Conservation (phyloP, 2,113 vertebrate genomes). For the Orycteropus afer region DNA sequence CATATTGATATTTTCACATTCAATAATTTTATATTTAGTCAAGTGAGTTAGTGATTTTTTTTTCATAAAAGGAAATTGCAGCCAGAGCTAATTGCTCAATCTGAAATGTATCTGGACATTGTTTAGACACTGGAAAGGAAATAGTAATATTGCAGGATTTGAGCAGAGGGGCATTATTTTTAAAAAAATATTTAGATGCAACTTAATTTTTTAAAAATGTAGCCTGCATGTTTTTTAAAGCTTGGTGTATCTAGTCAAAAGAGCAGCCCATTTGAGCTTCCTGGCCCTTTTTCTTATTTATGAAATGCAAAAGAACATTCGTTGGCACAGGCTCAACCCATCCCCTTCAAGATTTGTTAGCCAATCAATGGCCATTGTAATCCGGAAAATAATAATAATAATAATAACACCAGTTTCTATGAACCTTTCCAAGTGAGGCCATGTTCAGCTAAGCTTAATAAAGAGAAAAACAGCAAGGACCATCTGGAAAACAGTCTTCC, state of each 20-base stretch:
- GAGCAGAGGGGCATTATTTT: conserved; percentile 52
- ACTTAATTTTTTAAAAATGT: conserved; percentile 53
- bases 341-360: conserved; percentile 68
- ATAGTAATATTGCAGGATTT: conserved; percentile 39
- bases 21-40: conserved; percentile 70
- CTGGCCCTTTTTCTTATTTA: conserved; percentile 57
- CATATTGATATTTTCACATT: conserved; percentile 64
- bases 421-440: conserved; percentile 81
- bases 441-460: conserved; percentile 82
- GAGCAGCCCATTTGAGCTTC: conserved; percentile 31
- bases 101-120: conserved; percentile 73
- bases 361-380: conserved; percentile 70
- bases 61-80: conserved; percentile 69
- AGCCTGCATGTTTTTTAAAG: background rate
- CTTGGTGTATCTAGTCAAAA: background rate
- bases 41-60: conserved; percentile 58
- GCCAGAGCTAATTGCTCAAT: conserved; percentile 72
- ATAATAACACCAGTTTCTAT: conserved; percentile 74
- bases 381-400: conserved; percentile 19
- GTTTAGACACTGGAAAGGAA: conserved; percentile 72
- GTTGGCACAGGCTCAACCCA: conserved; percentile 32
- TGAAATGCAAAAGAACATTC: conserved; percentile 64
- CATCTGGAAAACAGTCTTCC: conserved; percentile 89
- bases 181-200: conserved; percentile 10
- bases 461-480: conserved; percentile 86